Evolutionary conservation across 2,888 invertebrate species (phyloP), one percentile per base, ranked within the genome.

Genomic region (Sinhomidia bicolor): DNA sequence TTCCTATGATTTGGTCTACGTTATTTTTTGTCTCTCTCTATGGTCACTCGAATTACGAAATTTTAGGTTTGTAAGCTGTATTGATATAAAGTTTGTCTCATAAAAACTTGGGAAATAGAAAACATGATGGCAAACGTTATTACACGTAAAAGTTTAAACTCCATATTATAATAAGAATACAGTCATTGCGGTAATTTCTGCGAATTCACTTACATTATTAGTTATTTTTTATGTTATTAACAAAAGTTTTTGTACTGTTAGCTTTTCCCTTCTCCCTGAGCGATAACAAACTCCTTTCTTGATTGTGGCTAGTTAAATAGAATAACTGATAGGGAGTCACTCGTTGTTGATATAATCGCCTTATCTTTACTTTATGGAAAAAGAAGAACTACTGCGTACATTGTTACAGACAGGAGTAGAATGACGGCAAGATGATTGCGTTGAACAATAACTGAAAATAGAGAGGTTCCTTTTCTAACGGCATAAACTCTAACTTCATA

Each of bases 381-480:
- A 36, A 90, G 36, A 17, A 89, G 71, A 51, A 90, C 36, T 20
- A 36, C 12, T 12, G 84, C 12, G 51, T 90, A 90, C 90, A 91
- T 90, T 10, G 88, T 4, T 1, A 76, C 36, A 4, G 93, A 47
- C 9, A 90, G 51, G 17, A 47, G n/a, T 2, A 85, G n/a, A 41
- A 93, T 57, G 79, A 93, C 93, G 44, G 93, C 76, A 17, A 93
- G 91, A 62, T 94, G 91, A 88, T 94, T 93, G 85, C 93, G 93
- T 90, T 93, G 94, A 71, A 93, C 92, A 74, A 94, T 93, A 32
- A 94, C 89, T 57, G 93, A 93, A 0, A 92, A 90, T 0, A 93
- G 85, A 4, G 92, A 92, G n/a, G 93, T 88, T 1, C 93, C 92
- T 76, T 93, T 93, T 6, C 88, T 89, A 44, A 91, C 91, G 0